These are phyloP conservation scores for Falco punctatus DNA, from an alignment of 2,113 vertebrate genomes.

Conservation along the genomic window DNA sequence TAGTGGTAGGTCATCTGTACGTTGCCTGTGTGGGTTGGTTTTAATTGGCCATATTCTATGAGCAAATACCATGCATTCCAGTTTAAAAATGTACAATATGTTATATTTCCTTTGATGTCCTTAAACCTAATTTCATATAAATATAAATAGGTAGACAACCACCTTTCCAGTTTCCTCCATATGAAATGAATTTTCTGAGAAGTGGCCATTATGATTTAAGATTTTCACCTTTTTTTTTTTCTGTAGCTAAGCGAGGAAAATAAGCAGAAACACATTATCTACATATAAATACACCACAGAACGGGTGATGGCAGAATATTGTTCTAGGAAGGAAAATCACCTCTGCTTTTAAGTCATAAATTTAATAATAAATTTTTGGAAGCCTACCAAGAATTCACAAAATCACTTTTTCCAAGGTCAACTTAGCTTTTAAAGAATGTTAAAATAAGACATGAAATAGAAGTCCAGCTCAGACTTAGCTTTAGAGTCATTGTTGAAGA, in stretches of 20 bases:
- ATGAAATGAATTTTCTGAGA: slow-evolving; percentile 64
- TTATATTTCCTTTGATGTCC: slow-evolving; percentile 6
- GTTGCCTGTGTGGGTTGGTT: neutral
- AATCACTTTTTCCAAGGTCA: slow-evolving; percentile 53
- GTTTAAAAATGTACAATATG: neutral
- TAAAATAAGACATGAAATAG: neutral
- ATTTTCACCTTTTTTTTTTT: slow-evolving; percentile 19
- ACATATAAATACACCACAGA: slow-evolving; percentile 36
- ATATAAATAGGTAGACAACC: slow-evolving; percentile 40
- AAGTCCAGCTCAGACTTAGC: slow-evolving; percentile 2
- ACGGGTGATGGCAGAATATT: slow-evolving; percentile 45
- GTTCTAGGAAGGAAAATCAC: slow-evolving; percentile 46
- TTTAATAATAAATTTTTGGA: slow-evolving; percentile 52
- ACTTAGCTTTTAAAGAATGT: slow-evolving; percentile 35
- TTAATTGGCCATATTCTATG: neutral
- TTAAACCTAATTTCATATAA: slow-evolving; percentile 59
- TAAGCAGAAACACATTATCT: slow-evolving; percentile 36
- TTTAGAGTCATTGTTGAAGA: neutral
- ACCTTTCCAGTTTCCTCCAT: slow-evolving; percentile 24
- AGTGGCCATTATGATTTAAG: neutral
- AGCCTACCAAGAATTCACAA: slow-evolving; percentile 42
- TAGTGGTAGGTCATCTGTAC: neutral
- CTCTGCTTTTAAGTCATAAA: slow-evolving; percentile 58
- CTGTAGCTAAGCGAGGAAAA: slow-evolving; percentile 39
- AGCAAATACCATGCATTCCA: slow-evolving; percentile 24